Conservation (phyloP, 2,113 vertebrate species). For the Prinia subflava region DNA sequence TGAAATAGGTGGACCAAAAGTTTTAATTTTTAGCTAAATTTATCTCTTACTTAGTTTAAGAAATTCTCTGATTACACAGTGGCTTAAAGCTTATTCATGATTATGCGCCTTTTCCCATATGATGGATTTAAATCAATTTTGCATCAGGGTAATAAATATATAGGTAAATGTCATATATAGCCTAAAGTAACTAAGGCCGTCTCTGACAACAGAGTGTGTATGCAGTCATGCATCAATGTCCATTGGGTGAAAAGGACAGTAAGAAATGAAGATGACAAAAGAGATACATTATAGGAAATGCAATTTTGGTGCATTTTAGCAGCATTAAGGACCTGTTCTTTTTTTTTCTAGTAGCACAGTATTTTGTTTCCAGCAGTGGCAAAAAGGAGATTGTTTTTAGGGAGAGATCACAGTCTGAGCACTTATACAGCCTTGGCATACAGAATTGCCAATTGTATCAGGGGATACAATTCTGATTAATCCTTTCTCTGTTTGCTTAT, state of each 20-base stretch:
- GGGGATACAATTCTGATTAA: neutral
- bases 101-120: neutral
- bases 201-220: neutral
- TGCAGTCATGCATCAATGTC: neutral
- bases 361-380: neutral
- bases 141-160: neutral
- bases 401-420: neutral
- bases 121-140: neutral
- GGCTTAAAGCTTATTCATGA: neutral
- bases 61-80: neutral
- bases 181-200: neutral
- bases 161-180: neutral
- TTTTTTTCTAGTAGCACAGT: neutral
- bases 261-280: neutral
- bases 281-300: neutral
- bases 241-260: neutral
- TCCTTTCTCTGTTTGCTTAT: neutral
- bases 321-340: neutral
- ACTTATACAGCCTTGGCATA: neutral
- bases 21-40: neutral
- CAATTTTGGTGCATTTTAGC: neutral
- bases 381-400: neutral
- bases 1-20: neutral
- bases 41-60: neutral
- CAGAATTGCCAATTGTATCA: neutral